Percentiles rank a stretch among this genome's conserved stretches.
Evolutionary conservation across 2,113 vertebrate species (phyloP).

Genomic region (Phycodurus eques): DNA sequence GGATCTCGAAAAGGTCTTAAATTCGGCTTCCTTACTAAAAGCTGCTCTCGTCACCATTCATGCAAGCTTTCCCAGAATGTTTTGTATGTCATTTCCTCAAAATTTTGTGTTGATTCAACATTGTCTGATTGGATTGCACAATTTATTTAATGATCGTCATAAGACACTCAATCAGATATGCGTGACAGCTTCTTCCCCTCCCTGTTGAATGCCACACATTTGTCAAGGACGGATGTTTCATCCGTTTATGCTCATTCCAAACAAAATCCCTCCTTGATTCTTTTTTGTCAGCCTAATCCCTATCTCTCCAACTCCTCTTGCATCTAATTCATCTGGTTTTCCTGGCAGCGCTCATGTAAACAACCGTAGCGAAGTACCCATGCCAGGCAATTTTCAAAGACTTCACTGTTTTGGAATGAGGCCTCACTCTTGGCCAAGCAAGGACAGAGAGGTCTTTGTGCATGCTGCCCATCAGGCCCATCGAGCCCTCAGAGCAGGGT

Average conservation of each 20-base stretch:
- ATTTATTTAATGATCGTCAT: not conserved
- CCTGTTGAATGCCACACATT: not conserved
- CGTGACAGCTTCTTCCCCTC: not conserved
- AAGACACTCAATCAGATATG: not conserved
- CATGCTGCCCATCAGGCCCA: slow-evolving; percentile 50
- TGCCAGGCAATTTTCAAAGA: slow-evolving; percentile 70
- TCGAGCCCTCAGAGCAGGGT: slow-evolving; percentile 40
- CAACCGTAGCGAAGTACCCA: slow-evolving; percentile 36
- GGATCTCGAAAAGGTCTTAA: no score
- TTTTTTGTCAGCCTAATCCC: slow-evolving; percentile 16
- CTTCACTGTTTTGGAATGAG: slow-evolving; percentile 64
- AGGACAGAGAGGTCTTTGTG: slow-evolving; percentile 73
- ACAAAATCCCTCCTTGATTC: slow-evolving; percentile 11
- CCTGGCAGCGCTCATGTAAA: slow-evolving; percentile 47
- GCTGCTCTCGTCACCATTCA: not conserved
- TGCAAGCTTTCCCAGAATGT: not conserved
- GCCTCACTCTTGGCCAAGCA: slow-evolving; percentile 52
- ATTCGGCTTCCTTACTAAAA: not conserved
- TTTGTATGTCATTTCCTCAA: slow-evolving; percentile 14
- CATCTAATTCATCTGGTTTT: slow-evolving; percentile 58
- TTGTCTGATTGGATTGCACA: slow-evolving; percentile 17
- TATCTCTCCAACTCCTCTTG: slow-evolving; percentile 25
- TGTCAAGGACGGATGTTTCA: slow-evolving; percentile 2
- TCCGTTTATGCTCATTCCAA: not conserved
- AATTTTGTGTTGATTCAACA: slow-evolving; percentile 16